A percentile compares a stretch with the other conserved stretches of the same genome.
phyloP scores from a whole-genome alignment of 2,888 invertebrate species.

The Fragum fragum region DNA sequence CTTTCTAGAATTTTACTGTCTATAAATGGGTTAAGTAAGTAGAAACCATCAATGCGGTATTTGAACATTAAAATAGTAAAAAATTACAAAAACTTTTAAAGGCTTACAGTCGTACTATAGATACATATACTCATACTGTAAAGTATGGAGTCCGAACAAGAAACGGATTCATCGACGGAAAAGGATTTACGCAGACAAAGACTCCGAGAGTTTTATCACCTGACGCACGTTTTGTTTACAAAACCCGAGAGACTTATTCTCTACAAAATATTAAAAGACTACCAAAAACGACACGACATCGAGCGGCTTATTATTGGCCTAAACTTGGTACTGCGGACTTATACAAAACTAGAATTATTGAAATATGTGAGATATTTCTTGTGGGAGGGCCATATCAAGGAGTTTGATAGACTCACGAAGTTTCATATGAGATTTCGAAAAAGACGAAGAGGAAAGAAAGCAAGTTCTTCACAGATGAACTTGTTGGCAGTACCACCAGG shows the following conservation, averaged over 20 bases:
- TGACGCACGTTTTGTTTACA: slow-evolving; percentile 49
- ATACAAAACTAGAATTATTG: slow-evolving; percentile 77
- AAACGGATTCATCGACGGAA: slow-evolving; percentile 1
- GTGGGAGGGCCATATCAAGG: slow-evolving; percentile 66
- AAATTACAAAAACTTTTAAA: no score
- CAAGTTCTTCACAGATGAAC: not conserved
- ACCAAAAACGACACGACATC: slow-evolving; percentile 67
- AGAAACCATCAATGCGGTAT: no score
- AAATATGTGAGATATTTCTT: slow-evolving; percentile 77
- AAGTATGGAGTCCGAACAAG: not conserved
- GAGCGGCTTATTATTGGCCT: slow-evolving; percentile 63
- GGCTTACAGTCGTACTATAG: no score
- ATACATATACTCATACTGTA: not conserved
- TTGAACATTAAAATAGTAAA: no score
- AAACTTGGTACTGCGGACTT: slow-evolving; percentile 72
- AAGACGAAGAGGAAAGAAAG: slow-evolving; percentile 16
- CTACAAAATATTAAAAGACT: slow-evolving; percentile 74
- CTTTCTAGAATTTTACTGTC: no score
- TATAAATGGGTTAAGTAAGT: no score
- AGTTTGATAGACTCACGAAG: slow-evolving; percentile 67
- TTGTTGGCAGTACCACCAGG: slow-evolving; percentile 8
- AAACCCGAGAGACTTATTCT: slow-evolving; percentile 75
- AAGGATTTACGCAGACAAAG: slow-evolving; percentile 42
- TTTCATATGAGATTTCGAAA: slow-evolving; percentile 53
- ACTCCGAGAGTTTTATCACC: slow-evolving; percentile 50